A percentile compares a stretch with the other conserved stretches of the same genome.
phyloP scores from a whole-genome alignment of 2,888 invertebrate genomes.

The Galerucella pusilla region DNA sequence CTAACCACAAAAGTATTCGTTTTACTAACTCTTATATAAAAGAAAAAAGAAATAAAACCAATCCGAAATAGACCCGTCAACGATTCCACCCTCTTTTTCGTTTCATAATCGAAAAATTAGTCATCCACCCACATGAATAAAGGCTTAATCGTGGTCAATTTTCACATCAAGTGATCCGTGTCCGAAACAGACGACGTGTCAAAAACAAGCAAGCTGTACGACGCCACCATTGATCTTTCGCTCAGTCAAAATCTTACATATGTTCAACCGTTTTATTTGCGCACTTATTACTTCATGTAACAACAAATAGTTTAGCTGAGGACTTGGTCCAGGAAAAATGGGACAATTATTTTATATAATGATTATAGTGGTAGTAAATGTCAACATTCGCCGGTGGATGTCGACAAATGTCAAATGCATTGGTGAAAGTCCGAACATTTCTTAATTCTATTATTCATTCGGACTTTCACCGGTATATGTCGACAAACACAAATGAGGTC shows the following conservation, averaged over 20 bases:
- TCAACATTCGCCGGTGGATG: too few species aligned
- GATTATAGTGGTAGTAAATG: too few species aligned
- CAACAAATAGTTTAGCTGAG: slow-evolving; percentile 29
- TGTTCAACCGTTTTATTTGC: slow-evolving; percentile 40
- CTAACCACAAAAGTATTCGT: too few species aligned
- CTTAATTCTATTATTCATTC: too few species aligned
- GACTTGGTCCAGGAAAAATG: slow-evolving; percentile 11
- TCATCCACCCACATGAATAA: slow-evolving; percentile 33
- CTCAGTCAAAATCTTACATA: slow-evolving; percentile 45
- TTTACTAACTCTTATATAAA: too few species aligned
- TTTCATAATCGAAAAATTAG: slow-evolving; percentile 34
- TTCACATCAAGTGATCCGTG: slow-evolving; percentile 37
- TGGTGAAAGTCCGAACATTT: too few species aligned
- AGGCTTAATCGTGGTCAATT: slow-evolving; percentile 38
- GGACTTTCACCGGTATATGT: too few species aligned
- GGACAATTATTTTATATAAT: not conserved
- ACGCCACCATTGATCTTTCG: slow-evolving; percentile 46
- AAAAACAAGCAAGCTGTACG: slow-evolving; percentile 33
- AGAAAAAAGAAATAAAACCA: not conserved
- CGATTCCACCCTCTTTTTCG: slow-evolving; percentile 5
- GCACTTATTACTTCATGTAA: slow-evolving; percentile 11
- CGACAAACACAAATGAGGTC: too few species aligned
- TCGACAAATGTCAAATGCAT: too few species aligned
- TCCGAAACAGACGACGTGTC: slow-evolving; percentile 37
- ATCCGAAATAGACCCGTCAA: not conserved